A percentile compares a stretch with the other conserved stretches of the same genome.
These are phyloP conservation scores for Sturnus vulgaris DNA, from an alignment of 2,113 vertebrate genomes.

Conservation along the genomic window DNA sequence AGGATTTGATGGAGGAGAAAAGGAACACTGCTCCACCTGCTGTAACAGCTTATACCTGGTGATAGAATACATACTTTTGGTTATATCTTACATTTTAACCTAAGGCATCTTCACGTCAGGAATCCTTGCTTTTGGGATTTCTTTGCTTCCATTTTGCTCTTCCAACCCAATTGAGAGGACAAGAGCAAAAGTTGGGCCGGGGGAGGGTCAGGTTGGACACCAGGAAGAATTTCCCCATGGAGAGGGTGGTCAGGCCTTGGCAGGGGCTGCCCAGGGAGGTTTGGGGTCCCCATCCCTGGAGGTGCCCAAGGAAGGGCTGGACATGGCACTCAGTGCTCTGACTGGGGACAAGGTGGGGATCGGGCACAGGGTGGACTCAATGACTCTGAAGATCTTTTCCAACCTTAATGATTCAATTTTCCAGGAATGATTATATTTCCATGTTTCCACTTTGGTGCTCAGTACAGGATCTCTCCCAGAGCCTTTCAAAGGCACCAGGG, in stretches of 20 bases:
- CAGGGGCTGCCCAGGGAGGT: neutral
- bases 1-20: neutral
- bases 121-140: neutral
- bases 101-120: neutral
- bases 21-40: neutral
- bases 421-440: neutral
- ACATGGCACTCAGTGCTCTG: rapidly evolving
- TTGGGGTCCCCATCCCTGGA: neutral
- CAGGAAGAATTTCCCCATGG: neutral
- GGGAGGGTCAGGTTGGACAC: rapidly evolving
- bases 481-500: neutral
- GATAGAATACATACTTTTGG: neutral
- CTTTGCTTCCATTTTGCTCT: neutral
- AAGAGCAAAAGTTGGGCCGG: neutral
- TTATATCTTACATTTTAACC: neutral
- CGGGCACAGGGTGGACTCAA: rapidly evolving
- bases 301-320: neutral
- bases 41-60: neutral
- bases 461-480: neutral
- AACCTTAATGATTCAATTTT: neutral
- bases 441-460: neutral
- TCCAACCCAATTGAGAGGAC: neutral
- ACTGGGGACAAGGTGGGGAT: neutral
- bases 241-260: rapidly evolving
- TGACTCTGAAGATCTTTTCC: neutral